Evolutionary conservation across 2,888 invertebrate species (phyloP).

Genomic region (Strigamia maritima): DNA sequence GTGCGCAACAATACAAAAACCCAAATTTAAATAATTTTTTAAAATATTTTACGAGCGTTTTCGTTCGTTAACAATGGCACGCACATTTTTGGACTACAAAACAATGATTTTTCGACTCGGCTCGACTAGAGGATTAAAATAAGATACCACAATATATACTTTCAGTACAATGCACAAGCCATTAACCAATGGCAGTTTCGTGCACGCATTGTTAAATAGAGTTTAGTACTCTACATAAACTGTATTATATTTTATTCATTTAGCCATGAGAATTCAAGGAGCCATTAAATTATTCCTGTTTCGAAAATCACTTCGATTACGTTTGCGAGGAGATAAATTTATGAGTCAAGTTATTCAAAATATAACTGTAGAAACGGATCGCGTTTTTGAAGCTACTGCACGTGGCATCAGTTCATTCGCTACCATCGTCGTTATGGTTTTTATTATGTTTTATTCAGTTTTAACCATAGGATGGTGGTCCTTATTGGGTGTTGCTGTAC

Average conservation of each 20-base stretch:
- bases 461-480: conserved; percentile 55
- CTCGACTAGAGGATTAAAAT: no score
- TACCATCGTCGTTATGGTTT: conserved; percentile 51
- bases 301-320: conserved; percentile 51
- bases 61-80: no score
- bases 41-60: no score
- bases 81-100: no score
- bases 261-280: conserved; percentile 46
- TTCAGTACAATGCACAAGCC: no score
- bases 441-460: conserved; percentile 52
- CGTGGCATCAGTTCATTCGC: conserved; percentile 27
- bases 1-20: no score
- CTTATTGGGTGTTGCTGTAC: conserved; percentile 52
- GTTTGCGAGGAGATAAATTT: conserved; percentile 51
- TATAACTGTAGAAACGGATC: conserved; percentile 10
- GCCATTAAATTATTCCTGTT: conserved; percentile 51
- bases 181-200: no score
- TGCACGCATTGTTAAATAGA: background rate
- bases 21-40: no score
- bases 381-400: conserved; percentile 13
- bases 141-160: no score
- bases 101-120: no score
- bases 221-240: background rate
- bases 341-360: conserved; percentile 50
- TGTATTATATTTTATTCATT: background rate